Conservation (phyloP, 2,113 vertebrate genomes). For the Sapayoa aenigma region DNA sequence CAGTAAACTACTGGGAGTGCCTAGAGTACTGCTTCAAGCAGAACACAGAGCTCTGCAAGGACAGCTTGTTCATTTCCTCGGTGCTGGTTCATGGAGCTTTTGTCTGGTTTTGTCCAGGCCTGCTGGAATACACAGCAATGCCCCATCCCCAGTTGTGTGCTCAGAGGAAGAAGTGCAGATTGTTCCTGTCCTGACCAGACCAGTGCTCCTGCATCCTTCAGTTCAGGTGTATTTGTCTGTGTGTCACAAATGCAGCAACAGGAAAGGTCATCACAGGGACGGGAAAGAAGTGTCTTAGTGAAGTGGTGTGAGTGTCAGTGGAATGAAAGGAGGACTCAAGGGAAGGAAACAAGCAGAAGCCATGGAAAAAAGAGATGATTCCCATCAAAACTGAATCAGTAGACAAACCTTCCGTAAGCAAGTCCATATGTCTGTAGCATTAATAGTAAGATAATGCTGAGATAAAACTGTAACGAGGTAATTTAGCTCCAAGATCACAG, state of each 20-base stretch:
- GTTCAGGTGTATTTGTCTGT: background rate
- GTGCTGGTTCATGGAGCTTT: background rate
- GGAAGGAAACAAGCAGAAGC: background rate
- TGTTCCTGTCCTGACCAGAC: background rate
- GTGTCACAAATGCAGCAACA: background rate
- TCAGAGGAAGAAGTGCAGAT: background rate
- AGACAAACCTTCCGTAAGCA: background rate
- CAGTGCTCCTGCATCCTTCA: background rate
- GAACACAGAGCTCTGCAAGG: background rate
- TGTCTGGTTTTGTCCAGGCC: background rate
- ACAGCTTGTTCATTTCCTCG: background rate
- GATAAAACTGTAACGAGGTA: background rate
- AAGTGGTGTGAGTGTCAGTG: background rate
- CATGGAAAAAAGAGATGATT: background rate
- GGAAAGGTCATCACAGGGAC: background rate
- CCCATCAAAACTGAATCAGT: background rate
- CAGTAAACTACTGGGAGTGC: background rate
- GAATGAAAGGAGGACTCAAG: background rate
- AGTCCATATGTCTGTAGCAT: background rate
- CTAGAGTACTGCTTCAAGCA: background rate
- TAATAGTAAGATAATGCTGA: background rate
- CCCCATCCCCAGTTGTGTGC: background rate
- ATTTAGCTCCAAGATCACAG: background rate
- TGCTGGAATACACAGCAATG: background rate
- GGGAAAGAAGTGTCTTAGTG: background rate